Evolutionary conservation across 2,888 invertebrate species (phyloP), one percentile per base, ranked within the genome.

Genomic region (Synanthedon myopaeformis): DNA sequence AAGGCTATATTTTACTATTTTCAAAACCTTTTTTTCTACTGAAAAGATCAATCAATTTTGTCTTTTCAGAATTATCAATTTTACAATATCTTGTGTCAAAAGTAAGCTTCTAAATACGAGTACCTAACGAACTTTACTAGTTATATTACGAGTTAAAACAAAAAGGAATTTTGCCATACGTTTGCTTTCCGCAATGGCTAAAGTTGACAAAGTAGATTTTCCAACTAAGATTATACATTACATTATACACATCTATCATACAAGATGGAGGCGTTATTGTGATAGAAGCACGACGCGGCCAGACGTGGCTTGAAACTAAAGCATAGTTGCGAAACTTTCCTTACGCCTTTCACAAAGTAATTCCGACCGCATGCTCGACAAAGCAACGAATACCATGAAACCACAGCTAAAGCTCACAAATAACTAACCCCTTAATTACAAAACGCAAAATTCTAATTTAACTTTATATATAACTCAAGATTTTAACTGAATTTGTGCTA

Each of bases 311-410:
- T 54, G 56, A 61, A 67, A 67, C 65, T 65, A 62, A 66, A 67
- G 57, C 66, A 66, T 56, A 57, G 62, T 77, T 75, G 63, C 73
- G 64, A 74, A 74, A 78, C 63, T 68, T 67, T 68, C 64, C 62
- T 65, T 61, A 10, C 56, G 61, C 59, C 67, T 77, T 73, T 76
- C 70, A 72, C 65, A 78, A 62, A 76, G 67, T 58, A 62, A 67
- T 63, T 63, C 60, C 62, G 53, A 66, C 70, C 67, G 67, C 70
- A 66, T 61, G 61, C 63, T 58, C 58, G 52, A 52, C 58, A 61
- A 70, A 63, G 64, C 66, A 66, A 67, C 61, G 57, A 70, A 70
- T 68, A 61, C 66, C 64, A 66, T 68, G 66, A 67, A 73, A 69
- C 75, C 71, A 63, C 71, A 68, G 63, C 59, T 1, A 5, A 41